Evolutionary conservation across 1,140 invertebrate species (phyloP), one percentile per base, ranked within the genome.

Genomic region (Cydia strobilella): DNA sequence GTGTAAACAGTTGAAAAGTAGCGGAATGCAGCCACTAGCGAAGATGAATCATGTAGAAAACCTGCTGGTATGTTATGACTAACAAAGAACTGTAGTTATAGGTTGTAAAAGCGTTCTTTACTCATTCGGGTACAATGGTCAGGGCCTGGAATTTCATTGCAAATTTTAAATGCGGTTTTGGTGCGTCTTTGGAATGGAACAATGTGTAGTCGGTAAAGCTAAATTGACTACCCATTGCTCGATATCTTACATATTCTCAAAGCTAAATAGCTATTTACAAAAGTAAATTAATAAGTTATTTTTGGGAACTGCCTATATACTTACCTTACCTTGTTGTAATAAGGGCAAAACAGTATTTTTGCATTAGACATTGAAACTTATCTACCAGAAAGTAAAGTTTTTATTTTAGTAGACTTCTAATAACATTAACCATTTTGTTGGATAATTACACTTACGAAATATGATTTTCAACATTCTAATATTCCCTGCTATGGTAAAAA

Each of bases 11-110:
- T 66, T 66, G 63, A 66, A 35, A 65, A 27, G 27, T n/a, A 35
- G 13, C 10, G 62, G 62, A 15, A 31, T 66, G 63, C 63, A 31
- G 63, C 25, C 15, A 66, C 63, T 66, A 12, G 27, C 27, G 31
- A 18, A 69, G 65, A 69, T 69, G 65, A 69, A 69, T 69, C 65
- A 69, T 69, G 25, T 69, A 69, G 65, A 69, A 69, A 69, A 69
- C 31, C 31, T 69, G 65, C 65, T 69, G 65, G 18, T 31, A 69
- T 69, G 65, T 65, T 59, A 59, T 63, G 62, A 63, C 62, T 31
- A 69, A 69, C 65, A 69, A 18, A 66, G 63, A 31, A 35, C 63
- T 66, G 65, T 18, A 69, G 54, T 69, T 69, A 69, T 42, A 23
- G 65, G 65, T 15, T 23, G 65, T 35, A 69, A 69, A 66, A 69